These are phyloP conservation scores for Idaea dimidiata DNA, from an alignment of 2,888 invertebrate genomes.

Conservation along the genomic window DNA sequence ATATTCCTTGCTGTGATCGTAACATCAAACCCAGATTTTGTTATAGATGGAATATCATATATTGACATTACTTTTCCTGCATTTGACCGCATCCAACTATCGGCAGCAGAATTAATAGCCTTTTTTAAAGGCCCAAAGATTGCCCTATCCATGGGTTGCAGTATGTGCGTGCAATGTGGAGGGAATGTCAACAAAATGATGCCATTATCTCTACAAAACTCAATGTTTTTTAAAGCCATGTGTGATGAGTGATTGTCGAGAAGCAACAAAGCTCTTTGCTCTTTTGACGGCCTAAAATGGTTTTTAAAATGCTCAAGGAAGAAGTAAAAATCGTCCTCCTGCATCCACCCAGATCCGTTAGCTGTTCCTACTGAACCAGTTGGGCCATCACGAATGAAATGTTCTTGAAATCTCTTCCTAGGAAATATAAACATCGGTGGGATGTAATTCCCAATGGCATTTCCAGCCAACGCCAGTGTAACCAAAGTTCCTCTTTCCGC, in stretches of 20 bases:
- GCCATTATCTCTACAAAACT: slow-evolving; percentile 6
- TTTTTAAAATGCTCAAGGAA: slow-evolving; percentile 21
- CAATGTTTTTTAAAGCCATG: slow-evolving; percentile 19
- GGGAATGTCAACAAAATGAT: slow-evolving; percentile 26
- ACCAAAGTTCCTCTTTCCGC: slow-evolving; percentile 45
- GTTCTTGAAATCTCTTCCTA: slow-evolving; percentile 25
- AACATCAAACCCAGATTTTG: slow-evolving; percentile 17
- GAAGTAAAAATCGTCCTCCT: slow-evolving; percentile 25
- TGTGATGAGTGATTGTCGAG: slow-evolving; percentile 28
- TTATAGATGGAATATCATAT: slow-evolving; percentile 21
- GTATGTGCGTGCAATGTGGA: slow-evolving; percentile 26
- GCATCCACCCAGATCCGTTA: slow-evolving; percentile 39
- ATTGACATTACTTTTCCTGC: slow-evolving; percentile 24
- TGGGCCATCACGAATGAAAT: slow-evolving; percentile 34
- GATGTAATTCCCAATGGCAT: slow-evolving; percentile 36
- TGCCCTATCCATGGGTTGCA: slow-evolving; percentile 13
- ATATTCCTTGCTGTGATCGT: slow-evolving; percentile 11
- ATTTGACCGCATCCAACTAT: slow-evolving; percentile 21
- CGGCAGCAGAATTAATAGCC: not conserved
- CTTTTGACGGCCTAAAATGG: slow-evolving; percentile 20
- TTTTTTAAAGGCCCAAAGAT: slow-evolving; percentile 28
- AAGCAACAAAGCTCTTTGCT: slow-evolving; percentile 17
- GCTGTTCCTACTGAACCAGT: slow-evolving; percentile 29
- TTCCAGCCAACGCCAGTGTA: slow-evolving; percentile 40
- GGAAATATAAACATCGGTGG: slow-evolving; percentile 41